These are phyloP conservation scores for Typhlichthys eigenmanni DNA, from an alignment of 2,797 vertebrate genomes.

Conservation along the genomic window DNA sequence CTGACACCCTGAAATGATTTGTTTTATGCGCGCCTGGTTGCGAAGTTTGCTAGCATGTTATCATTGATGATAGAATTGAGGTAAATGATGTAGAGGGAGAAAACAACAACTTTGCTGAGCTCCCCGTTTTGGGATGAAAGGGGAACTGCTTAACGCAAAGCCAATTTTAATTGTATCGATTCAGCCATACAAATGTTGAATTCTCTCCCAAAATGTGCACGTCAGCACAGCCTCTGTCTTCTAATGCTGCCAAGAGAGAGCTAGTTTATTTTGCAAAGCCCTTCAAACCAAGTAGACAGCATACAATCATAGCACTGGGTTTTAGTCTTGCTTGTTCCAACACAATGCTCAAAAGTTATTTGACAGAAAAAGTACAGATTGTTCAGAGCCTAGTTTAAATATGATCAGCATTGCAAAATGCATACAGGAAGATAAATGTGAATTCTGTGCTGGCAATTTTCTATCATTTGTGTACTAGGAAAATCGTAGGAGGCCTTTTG, in stretches of 20 bases:
- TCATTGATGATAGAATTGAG: slow-evolving; percentile 85
- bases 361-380: slow-evolving; percentile 70
- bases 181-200: slow-evolving; percentile 83
- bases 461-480: slow-evolving; percentile 60
- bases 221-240: slow-evolving; percentile 83
- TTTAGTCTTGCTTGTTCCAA: slow-evolving; percentile 75
- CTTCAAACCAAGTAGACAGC: slow-evolving; percentile 66
- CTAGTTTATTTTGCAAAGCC: slow-evolving; percentile 76
- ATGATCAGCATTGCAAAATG: slow-evolving; percentile 76
- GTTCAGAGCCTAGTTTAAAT: slow-evolving; percentile 75
- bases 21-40: slow-evolving; percentile 81
- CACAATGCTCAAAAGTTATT: slow-evolving; percentile 78
- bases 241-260: slow-evolving; percentile 70
- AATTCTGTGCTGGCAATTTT: slow-evolving; percentile 62
- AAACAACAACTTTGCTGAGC: slow-evolving; percentile 86
- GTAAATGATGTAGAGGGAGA: slow-evolving; percentile 78
- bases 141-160: slow-evolving; percentile 74
- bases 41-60: slow-evolving; percentile 81
- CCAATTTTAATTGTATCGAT: slow-evolving; percentile 86
- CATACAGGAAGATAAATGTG: slow-evolving; percentile 64
- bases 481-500: slow-evolving; percentile 52
- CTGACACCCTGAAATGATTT: slow-evolving; percentile 82
- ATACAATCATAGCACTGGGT: slow-evolving; percentile 70
- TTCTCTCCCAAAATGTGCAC: slow-evolving; percentile 74
- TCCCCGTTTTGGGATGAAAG: slow-evolving; percentile 78